Base-by-base conservation (phyloP, 2,113 vertebrate genomes). In the Lophotis ruficrista region DNA sequence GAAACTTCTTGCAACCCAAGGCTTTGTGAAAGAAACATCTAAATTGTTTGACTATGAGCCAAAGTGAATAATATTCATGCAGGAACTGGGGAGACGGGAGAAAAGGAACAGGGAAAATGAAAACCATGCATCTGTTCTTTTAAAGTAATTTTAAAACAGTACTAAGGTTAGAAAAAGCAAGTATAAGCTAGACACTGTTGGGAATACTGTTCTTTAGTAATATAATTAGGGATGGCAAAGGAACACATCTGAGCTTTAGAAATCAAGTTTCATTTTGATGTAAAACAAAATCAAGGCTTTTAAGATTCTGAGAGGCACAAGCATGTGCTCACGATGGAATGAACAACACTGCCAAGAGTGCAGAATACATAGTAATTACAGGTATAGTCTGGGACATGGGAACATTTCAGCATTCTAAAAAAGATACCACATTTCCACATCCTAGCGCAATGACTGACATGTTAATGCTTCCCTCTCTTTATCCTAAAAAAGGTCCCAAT, bases 211-310 rank as follows among this genome's bases (percentile, higher is more conserved):
- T 90, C 66, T 79, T 60, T 38, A 51, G 60, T 31, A 95, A 79
- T 24, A 6, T 60, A 89, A 89, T 72, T 61, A 72, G 14, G 20
- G 41, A 84, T 91, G 37, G 53, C 45, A 71, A 82, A 85, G 21
- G 24, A 91, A 85, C 20, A 65, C 14, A 54, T 48, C 24, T 45
- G 61, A 91, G 45, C 60, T 93, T 72, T n/a, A 30, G n/a, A 95
- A 93, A 96, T 79, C 30, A 87, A 68, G 31, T 91, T 95, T 79
- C 27, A 69, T 94, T 93, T 91, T 82, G 45, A 76, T 76, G 35
- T 41, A 53, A 79, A 91, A 78, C 33, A 79, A 84, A 91, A 84
- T 7, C 12, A 72, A 79, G 50, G 18, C 38, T 81, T 87, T 93
- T 79, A 79, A 89, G 89, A 94, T 95, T 82, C 92, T 87, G 64